Evolutionary conservation across 2,113 vertebrate genomes (phyloP).

Genomic region (Orientallactaga bullata): DNA sequence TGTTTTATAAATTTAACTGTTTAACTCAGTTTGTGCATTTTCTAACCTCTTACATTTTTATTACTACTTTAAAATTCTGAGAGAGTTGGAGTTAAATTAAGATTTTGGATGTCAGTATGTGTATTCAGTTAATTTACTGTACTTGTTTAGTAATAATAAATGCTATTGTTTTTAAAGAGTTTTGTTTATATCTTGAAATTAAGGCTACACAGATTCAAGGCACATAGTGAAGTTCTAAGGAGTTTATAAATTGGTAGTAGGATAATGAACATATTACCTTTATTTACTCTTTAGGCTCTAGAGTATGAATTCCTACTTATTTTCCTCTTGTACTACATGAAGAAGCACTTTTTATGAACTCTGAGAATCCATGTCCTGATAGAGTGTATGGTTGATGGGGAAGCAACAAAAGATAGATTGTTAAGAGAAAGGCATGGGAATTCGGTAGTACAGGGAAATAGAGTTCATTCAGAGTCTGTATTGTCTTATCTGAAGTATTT

Average conservation of each 20-base stretch:
- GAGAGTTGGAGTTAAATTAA: slow-evolving; percentile 40
- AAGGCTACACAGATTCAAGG: slow-evolving; percentile 33
- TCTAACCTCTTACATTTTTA: slow-evolving; percentile 55
- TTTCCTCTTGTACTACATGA: background rate
- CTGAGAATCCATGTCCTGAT: slow-evolving; percentile 22
- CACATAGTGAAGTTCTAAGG: slow-evolving; percentile 35
- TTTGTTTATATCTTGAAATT: slow-evolving; percentile 62
- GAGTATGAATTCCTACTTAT: slow-evolving; percentile 41
- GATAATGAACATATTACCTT: slow-evolving; percentile 8
- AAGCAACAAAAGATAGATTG: background rate
- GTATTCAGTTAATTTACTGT: slow-evolving; percentile 40
- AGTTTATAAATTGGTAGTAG: background rate
- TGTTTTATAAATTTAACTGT: slow-evolving; percentile 39
- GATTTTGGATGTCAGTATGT: slow-evolving; percentile 39
- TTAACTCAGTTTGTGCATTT: slow-evolving; percentile 46
- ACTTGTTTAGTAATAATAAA: slow-evolving; percentile 37
- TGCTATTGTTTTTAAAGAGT: slow-evolving; percentile 43
- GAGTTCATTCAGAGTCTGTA: background rate
- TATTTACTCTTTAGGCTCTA: slow-evolving; percentile 40
- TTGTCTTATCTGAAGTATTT: background rate
- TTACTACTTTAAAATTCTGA: slow-evolving; percentile 49
- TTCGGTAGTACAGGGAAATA: background rate
- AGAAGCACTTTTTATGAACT: slow-evolving; percentile 44
- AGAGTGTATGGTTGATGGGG: background rate
- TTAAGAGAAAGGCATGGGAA: slow-evolving; percentile 8